These are phyloP conservation scores for Melipona quadrifasciata DNA, from an alignment of 1,140 invertebrate genomes.

Conservation along the genomic window DNA sequence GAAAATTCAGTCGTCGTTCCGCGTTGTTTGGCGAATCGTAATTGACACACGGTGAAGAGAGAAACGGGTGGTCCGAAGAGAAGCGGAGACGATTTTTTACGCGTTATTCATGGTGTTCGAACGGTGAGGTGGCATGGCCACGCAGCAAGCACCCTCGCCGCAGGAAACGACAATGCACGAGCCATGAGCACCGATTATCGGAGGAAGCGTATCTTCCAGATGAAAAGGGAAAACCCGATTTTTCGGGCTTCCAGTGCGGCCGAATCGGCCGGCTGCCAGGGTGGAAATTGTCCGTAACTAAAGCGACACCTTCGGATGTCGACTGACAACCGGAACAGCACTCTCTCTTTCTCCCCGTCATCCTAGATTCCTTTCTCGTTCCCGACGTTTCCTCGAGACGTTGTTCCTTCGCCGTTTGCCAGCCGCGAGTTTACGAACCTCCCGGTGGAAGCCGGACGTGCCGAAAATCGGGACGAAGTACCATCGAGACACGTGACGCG, in stretches of 20 bases:
- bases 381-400: slow-evolving; percentile 1
- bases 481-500: too few species aligned
- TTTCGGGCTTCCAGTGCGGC: slow-evolving; percentile 54
- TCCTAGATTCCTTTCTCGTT: not conserved
- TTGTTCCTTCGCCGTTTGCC: slow-evolving; percentile 13
- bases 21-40: not conserved
- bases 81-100: slow-evolving; percentile 1
- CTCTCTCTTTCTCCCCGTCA: slow-evolving; percentile 5
- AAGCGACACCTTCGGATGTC: slow-evolving; percentile 44
- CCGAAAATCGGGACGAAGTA: too few species aligned
- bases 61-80: not conserved
- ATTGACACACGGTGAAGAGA: slow-evolving; percentile 5
- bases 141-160: slow-evolving; percentile 25
- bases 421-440: not conserved
- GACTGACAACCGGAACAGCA: slow-evolving; percentile 5
- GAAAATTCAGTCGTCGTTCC: not conserved
- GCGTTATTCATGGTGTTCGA: slow-evolving; percentile 34
- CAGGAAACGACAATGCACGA: slow-evolving; percentile 58
- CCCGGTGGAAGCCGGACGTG: not conserved
- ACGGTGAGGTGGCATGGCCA: not conserved
- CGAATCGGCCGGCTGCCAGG: not conserved
- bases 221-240: slow-evolving; percentile 58
- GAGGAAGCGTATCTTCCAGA: slow-evolving; percentile 55
- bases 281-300: slow-evolving; percentile 58
- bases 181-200: slow-evolving; percentile 64